These are phyloP conservation scores for Pyrocoelia pectoralis DNA, from an alignment of 2,888 invertebrate species.

Conservation along the genomic window DNA sequence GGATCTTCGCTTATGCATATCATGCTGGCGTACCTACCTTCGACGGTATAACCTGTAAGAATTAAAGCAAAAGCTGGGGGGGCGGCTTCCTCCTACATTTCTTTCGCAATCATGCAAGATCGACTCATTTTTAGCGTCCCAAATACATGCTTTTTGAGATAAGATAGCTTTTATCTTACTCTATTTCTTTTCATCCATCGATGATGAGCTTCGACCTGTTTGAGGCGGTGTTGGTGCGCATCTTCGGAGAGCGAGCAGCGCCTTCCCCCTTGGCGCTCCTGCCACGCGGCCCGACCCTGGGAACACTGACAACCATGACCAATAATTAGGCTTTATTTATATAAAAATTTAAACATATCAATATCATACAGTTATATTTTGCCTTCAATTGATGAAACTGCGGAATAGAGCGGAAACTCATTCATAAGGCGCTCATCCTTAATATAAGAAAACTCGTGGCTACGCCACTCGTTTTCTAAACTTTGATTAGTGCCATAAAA, in stretches of 20 bases:
- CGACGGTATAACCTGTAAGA: not conserved
- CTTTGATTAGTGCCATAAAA: too few relatives aligned
- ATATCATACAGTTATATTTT: not conserved
- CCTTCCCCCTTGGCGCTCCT: conserved; percentile 69
- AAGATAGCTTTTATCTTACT: conserved; percentile 62
- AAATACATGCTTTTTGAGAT: conserved; percentile 11
- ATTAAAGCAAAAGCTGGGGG: not conserved
- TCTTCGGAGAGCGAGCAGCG: conserved; percentile 75
- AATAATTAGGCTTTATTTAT: not conserved
- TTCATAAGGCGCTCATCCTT: too few relatives aligned
- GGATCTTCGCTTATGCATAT: not conserved
- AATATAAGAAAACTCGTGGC: too few relatives aligned
- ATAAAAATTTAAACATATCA: too few relatives aligned
- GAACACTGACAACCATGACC: conserved; percentile 68
- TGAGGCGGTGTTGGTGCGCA: conserved; percentile 67
- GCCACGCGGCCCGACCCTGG: conserved; percentile 85
- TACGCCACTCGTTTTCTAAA: too few relatives aligned
- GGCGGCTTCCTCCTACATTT: too few relatives aligned
- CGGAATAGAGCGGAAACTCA: too few relatives aligned
- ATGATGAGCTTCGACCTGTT: conserved; percentile 70
- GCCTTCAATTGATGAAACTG: too few relatives aligned
- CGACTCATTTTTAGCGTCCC: not conserved
- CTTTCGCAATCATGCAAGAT: conserved; percentile 10
- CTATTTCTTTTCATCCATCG: conserved; percentile 89
- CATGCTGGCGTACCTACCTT: not conserved